Conservation (phyloP, 2,888 invertebrate genomes). For the Synergus gifuensis region DNA sequence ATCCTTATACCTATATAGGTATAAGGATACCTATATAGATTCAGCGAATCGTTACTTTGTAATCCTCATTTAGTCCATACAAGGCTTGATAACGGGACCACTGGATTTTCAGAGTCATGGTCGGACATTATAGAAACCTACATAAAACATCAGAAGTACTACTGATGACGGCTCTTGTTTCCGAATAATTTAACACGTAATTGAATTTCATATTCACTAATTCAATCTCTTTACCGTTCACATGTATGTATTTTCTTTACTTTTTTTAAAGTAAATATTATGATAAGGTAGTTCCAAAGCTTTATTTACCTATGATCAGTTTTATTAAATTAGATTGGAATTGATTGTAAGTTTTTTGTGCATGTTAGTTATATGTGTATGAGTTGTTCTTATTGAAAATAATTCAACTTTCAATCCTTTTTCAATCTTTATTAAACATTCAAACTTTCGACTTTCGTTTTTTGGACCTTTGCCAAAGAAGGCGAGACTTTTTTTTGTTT, state of each 20-base stretch:
- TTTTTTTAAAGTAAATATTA: neutral
- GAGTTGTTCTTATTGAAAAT: too few species aligned
- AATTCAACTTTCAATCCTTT: neutral
- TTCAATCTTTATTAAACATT: too few species aligned
- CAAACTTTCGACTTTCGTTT: neutral
- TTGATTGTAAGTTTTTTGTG: too few species aligned
- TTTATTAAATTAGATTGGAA: too few species aligned
- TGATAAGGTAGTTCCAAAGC: neutral
- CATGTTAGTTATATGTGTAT: too few species aligned
- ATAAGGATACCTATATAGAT: too few species aligned
- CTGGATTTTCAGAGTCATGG: constrained; percentile 32
- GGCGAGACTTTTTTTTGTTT: neutral
- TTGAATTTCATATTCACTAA: neutral
- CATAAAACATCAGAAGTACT: neutral
- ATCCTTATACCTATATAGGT: constrained; percentile 29
- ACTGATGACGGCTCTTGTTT: neutral
- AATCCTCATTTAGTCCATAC: constrained; percentile 37
- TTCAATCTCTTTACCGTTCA: constrained; percentile 23
- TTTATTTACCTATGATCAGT: too few species aligned
- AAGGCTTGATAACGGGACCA: constrained; percentile 37
- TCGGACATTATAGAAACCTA: constrained; percentile 32
- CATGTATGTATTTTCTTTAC: neutral
- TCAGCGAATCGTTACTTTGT: constrained; percentile 30
- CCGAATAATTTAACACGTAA: constrained; percentile 15
- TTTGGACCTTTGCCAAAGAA: neutral